Percentiles rank a stretch among this genome's conserved stretches.
Evolutionary conservation across 2,888 invertebrate species (phyloP).

Genomic region (Polyploca ridens): DNA sequence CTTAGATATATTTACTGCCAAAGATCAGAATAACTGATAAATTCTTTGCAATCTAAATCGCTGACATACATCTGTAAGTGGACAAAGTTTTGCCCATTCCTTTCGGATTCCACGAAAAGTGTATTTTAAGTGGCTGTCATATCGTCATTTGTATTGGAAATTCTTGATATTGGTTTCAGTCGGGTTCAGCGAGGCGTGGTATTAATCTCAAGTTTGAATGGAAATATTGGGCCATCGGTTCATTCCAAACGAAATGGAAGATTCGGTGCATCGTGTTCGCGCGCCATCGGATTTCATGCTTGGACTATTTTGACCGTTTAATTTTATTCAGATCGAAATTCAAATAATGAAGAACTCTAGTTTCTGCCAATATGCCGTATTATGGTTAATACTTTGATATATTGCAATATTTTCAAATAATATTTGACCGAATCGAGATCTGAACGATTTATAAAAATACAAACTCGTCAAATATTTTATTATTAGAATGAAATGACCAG

Average conservation of each 20-base stretch:
- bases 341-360: not conserved
- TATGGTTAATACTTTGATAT: too few relatives aligned
- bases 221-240: constrained; percentile 34
- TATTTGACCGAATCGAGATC: too few relatives aligned
- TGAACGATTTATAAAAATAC: too few relatives aligned
- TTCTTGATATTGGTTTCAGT: constrained; percentile 32
- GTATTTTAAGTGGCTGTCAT: constrained; percentile 44
- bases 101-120: constrained; percentile 22
- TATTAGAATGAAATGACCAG: too few relatives aligned
- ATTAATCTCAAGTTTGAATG: constrained; percentile 50
- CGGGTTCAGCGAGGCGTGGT: constrained; percentile 36
- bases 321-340: not conserved
- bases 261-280: constrained; percentile 8
- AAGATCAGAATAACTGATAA: not conserved
- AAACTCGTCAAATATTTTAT: too few relatives aligned
- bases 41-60: not conserved
- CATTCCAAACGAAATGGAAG: constrained; percentile 16
- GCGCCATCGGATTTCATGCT: not conserved
- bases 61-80: constrained; percentile 11
- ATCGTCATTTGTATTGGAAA: constrained; percentile 41
- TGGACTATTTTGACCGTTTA: not conserved
- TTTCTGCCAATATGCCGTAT: too few relatives aligned
- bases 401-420: too few relatives aligned
- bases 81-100: constrained; percentile 19
- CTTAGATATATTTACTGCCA: not conserved